Conservation (phyloP, 2,113 vertebrate species). For the Tachycineta bicolor region DNA sequence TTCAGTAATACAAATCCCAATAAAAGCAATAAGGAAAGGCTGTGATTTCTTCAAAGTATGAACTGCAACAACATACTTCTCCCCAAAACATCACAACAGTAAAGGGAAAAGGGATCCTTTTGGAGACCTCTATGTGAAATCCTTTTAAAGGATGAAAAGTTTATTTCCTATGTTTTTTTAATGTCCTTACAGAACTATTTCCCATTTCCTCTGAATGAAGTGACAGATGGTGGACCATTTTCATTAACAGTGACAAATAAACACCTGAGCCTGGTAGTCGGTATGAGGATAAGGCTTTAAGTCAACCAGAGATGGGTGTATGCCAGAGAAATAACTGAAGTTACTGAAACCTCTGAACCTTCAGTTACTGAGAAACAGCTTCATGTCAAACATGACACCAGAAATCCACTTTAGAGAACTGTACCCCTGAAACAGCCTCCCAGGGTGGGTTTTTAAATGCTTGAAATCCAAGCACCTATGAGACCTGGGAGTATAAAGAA, state of each 20-base stretch:
- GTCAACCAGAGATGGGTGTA: neutral
- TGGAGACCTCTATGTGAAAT: neutral
- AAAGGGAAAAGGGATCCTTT: neutral
- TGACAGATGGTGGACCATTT: neutral
- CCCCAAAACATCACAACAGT: neutral
- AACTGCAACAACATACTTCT: neutral
- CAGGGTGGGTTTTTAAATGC: neutral
- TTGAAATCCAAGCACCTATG: neutral
- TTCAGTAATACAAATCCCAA: neutral
- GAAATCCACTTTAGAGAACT: neutral
- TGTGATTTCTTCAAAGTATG: neutral
- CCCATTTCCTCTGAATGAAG: neutral
- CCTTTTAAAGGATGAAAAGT: neutral
- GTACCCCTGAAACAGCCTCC: neutral
- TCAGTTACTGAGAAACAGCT: neutral
- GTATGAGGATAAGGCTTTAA: neutral
- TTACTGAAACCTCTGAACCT: neutral
- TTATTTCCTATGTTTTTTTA: neutral
- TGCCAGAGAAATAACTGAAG: neutral
- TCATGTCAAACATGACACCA: neutral
- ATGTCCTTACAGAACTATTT: neutral
- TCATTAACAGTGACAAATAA: neutral
- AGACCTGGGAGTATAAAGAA: neutral
- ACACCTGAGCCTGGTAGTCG: neutral
- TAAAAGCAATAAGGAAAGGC: neutral